Evolutionary conservation across 2,888 invertebrate genomes (phyloP), one percentile per base, ranked within the genome.

Genomic region (Netelia fuscicornis): DNA sequence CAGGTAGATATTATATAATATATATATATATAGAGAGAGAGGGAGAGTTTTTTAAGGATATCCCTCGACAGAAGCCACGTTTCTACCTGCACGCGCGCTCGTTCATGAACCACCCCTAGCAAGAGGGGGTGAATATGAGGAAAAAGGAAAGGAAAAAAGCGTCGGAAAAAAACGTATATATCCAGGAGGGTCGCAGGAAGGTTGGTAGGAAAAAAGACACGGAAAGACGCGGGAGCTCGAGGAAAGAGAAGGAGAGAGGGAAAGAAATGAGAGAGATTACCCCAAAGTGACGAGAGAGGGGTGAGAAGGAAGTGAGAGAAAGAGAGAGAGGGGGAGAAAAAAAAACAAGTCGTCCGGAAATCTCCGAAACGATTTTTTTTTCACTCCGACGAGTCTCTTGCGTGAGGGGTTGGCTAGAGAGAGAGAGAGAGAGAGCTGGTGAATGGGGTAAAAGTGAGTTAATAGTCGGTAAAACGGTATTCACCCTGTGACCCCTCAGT

Each of bases 401-500:
- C 60, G 23, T 62, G 84, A 83, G 85, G 88, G 87, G 88, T 71
- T 85, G 37, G 37, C 5, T 5, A 37, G 37, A 37, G 37, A 37
- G 37, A 37, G 37, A 37, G 37, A 37, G 37, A 37, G 37, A 48
- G 88, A n/a, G 74, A 56, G 68, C 67, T 79, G 77, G 86, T 86
- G 91, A 91, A 90, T 91, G 90, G 92, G 92, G 93, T 92, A 93
- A 93, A 93, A 92, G 93, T 93, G 93, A 93, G 93, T 93, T 93
- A 93, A 93, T 93, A 93, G 93, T 93, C 92, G 93, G 93, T 93
- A 93, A 93, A 93, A 93, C 93, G 93, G 93, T 91, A 93, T 93
- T 93, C 93, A 93, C 90, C 91, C 91, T 85, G 89, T 92, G 92
- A 93, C 93, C 92, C 90, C 88, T 64, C 86, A 89, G 89, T 89